Evolutionary conservation across 2,888 invertebrate genomes (phyloP).

Genomic region (Hesperia comma): DNA sequence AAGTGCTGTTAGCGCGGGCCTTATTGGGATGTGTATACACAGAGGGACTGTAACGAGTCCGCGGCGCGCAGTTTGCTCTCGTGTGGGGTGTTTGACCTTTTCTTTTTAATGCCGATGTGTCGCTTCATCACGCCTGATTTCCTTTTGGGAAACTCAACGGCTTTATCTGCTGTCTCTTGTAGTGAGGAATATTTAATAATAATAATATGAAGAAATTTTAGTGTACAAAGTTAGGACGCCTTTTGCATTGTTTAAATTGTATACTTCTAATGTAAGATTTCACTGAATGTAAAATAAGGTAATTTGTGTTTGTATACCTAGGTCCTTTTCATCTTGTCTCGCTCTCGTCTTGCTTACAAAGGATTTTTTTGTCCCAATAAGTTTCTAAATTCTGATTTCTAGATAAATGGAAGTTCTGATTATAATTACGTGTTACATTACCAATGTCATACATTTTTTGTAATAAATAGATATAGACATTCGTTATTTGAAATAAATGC

Average conservation of each 20-base stretch:
- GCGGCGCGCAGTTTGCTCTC: slow-evolving; percentile 26
- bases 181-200: neutral
- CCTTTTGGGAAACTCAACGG: slow-evolving; percentile 17
- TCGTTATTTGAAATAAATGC: neutral
- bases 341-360: neutral
- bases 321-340: too few relatives aligned
- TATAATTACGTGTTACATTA: too few relatives aligned
- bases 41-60: slow-evolving; percentile 43
- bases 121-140: slow-evolving; percentile 24
- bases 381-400: too few relatives aligned
- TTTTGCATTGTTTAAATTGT: too few relatives aligned
- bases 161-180: slow-evolving; percentile 12
- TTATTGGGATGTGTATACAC: slow-evolving; percentile 63
- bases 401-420: too few relatives aligned
- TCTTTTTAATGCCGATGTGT: slow-evolving; percentile 35
- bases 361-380: neutral
- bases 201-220: too few relatives aligned
- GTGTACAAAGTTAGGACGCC: too few relatives aligned
- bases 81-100: slow-evolving; percentile 44
- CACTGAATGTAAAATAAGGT: too few relatives aligned
- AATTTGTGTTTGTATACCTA: too few relatives aligned
- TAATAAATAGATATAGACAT: too few relatives aligned
- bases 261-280: too few relatives aligned
- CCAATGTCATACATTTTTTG: too few relatives aligned
- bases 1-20: slow-evolving; percentile 64